These are phyloP conservation scores for Channa maculata DNA, from an alignment of 2,113 vertebrate species.

Conservation along the genomic window DNA sequence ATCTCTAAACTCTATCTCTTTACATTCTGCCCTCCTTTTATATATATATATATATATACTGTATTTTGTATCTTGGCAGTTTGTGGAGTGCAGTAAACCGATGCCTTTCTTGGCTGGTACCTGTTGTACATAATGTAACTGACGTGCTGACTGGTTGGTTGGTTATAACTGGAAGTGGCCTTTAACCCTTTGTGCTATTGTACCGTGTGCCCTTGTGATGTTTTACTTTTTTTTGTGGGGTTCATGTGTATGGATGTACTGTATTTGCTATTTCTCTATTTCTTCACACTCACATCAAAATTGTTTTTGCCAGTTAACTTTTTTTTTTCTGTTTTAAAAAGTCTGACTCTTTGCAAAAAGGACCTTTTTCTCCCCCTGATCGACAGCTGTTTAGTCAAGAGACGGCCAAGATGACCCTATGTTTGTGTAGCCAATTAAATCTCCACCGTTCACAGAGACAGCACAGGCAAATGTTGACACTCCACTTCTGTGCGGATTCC, in stretches of 20 bases:
- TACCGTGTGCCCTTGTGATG: conserved; percentile 80
- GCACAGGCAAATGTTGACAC: conserved; percentile 80
- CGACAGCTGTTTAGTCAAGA: conserved; percentile 61
- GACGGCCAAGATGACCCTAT: conserved; percentile 68
- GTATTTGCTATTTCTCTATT: conserved; percentile 69
- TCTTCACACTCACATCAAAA: conserved; percentile 64
- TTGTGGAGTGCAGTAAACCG: conserved; percentile 83
- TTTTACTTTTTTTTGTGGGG: conserved; percentile 74
- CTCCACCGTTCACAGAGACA: conserved; percentile 50
- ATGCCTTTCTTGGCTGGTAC: conserved; percentile 81
- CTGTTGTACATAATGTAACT: conserved; percentile 81
- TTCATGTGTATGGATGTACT: conserved; percentile 78
- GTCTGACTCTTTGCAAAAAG: conserved; percentile 57
- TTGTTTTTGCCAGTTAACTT: conserved; percentile 36
- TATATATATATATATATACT: conserved; percentile 69
- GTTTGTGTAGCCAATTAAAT: conserved; percentile 77
- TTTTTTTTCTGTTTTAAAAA: conserved; percentile 29
- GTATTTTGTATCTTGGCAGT: conserved; percentile 78
- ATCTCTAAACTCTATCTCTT: conserved; percentile 75
- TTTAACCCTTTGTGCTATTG: conserved; percentile 83
- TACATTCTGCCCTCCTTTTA: conserved; percentile 70
- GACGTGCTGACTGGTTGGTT: conserved; percentile 82
- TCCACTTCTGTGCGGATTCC: conserved; percentile 67
- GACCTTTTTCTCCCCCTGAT: conserved; percentile 41
- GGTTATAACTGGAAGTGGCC: conserved; percentile 81